A percentile compares a stretch with the other conserved stretches of the same genome.
These are phyloP conservation scores for Zootoca vivipara DNA, from an alignment of 2,113 vertebrate species.

Conservation along the genomic window DNA sequence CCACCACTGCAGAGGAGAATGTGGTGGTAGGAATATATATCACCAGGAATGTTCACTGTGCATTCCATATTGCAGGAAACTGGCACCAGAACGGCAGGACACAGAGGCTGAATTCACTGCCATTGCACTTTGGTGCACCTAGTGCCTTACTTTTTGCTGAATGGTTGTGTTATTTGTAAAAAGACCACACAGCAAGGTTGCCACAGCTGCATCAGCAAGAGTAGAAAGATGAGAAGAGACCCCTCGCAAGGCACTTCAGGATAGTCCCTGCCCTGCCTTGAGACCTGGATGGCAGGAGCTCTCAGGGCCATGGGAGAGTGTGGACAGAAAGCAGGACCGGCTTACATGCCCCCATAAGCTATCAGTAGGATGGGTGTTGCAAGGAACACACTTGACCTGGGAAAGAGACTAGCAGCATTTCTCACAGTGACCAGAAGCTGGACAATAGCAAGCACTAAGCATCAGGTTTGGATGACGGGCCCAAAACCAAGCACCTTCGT, in stretches of 20 bases:
- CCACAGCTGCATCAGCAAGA: neutral
- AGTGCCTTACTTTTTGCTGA: neutral
- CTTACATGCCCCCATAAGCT: neutral
- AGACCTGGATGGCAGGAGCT: neutral
- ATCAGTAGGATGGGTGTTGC: neutral
- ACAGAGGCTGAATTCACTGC: neutral
- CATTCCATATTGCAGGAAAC: neutral
- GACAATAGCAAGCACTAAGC: neutral
- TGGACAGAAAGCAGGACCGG: neutral
- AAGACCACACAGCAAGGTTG: constrained; percentile 1
- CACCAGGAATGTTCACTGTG: neutral
- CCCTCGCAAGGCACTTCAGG: neutral
- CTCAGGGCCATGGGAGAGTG: neutral
- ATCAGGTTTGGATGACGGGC: neutral
- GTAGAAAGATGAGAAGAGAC: neutral
- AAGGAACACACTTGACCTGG: neutral
- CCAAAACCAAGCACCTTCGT: neutral
- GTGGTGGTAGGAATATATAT: neutral
- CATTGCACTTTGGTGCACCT: neutral
- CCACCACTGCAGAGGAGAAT: neutral
- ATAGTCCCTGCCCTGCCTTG: neutral
- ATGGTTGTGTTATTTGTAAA: neutral
- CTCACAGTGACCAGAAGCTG: neutral
- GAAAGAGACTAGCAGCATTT: neutral
- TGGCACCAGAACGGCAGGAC: neutral